Percentiles rank a stretch among this genome's conserved stretches.
Evolutionary conservation across 2,113 vertebrate species (phyloP).

Genomic region (Solenodon paradoxus): DNA sequence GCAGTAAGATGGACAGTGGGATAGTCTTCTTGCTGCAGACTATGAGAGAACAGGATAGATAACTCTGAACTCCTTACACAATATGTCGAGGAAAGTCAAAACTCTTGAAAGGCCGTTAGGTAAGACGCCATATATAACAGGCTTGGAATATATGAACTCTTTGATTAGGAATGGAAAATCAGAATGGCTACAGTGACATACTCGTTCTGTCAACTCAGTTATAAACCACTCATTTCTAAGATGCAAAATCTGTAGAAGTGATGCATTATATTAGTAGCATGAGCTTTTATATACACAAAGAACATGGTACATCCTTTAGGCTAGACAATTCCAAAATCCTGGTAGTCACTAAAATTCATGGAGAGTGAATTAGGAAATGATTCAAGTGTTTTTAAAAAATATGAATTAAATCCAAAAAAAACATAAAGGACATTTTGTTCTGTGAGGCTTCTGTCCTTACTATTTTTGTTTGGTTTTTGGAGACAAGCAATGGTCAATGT

Average conservation of each 20-base stretch:
- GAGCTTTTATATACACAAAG: not conserved
- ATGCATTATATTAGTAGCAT: not conserved
- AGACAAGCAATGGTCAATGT: not conserved
- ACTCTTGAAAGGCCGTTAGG: not conserved
- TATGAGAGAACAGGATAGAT: not conserved
- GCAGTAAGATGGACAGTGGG: not conserved
- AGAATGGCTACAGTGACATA: not conserved
- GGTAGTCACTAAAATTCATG: not conserved
- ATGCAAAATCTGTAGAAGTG: not conserved
- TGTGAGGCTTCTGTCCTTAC: not conserved
- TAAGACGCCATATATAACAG: not conserved
- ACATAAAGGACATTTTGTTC: not conserved
- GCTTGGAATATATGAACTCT: not conserved
- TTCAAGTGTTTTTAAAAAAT: not conserved
- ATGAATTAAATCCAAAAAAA: not conserved
- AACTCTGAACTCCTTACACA: constrained; percentile 9
- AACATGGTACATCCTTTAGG: not conserved
- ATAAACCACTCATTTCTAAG: not conserved
- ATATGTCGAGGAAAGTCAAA: not conserved
- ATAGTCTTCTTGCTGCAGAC: constrained; percentile 1
- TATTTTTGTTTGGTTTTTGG: not conserved
- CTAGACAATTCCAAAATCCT: not conserved
- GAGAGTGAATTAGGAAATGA: not conserved
- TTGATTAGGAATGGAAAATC: not conserved
- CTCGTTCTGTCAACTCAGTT: not conserved